Evolutionary conservation across 2,797 vertebrate species (phyloP).

Genomic region (Acipenser oxyrinchus): DNA sequence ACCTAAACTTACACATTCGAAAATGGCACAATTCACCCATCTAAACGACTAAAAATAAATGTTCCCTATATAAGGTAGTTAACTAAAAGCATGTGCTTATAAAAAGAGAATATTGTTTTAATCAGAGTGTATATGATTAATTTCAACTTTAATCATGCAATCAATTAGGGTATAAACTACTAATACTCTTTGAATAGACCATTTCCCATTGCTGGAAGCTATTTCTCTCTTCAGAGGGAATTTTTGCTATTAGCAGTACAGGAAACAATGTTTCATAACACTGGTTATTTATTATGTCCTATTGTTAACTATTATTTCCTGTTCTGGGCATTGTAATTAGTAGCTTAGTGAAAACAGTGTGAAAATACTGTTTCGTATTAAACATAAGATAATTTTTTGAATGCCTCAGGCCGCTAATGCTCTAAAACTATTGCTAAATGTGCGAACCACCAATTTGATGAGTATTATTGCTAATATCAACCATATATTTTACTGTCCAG

Average conservation of each 20-base stretch:
- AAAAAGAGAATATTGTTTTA: not conserved
- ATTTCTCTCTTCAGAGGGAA: slow-evolving; percentile 22
- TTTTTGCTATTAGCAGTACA: slow-evolving; percentile 38
- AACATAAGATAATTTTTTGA: no score
- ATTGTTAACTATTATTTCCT: slow-evolving; percentile 36
- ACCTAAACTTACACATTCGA: no score
- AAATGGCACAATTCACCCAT: no score
- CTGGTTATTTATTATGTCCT: slow-evolving; percentile 54
- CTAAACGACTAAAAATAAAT: no score
- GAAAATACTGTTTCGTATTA: not conserved
- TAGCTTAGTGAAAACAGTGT: not conserved
- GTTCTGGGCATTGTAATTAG: slow-evolving; percentile 13
- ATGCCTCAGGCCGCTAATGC: no score
- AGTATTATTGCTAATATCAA: no score
- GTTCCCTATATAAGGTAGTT: not conserved
- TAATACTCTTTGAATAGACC: slow-evolving; percentile 36
- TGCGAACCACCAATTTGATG: no score
- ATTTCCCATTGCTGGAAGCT: slow-evolving; percentile 37
- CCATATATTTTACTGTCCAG: no score
- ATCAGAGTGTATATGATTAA: not conserved
- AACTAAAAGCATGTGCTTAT: not conserved
- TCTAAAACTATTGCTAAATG: no score
- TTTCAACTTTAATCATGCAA: not conserved
- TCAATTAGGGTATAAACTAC: slow-evolving; percentile 18
- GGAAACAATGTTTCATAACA: slow-evolving; percentile 44